A percentile compares a stretch with the other conserved stretches of the same genome.
Conservation (phyloP, 2,888 invertebrate species). For the Pomacea canaliculata region DNA sequence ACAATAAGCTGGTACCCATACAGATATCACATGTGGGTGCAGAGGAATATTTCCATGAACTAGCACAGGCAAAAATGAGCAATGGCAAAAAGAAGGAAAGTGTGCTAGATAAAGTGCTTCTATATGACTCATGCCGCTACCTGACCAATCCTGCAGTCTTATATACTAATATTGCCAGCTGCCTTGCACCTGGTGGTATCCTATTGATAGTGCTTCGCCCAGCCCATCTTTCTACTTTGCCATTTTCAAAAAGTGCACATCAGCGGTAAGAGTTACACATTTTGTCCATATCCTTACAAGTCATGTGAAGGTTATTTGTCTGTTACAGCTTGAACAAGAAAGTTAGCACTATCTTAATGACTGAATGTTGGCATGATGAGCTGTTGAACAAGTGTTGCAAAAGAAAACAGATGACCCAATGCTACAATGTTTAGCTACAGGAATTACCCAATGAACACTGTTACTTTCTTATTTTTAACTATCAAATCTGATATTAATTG, state of each 20-base stretch:
- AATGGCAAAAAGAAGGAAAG: conserved; percentile 25
- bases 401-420: too few relatives aligned
- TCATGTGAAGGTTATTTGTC: too few relatives aligned
- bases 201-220: conserved; percentile 63
- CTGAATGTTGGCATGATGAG: too few relatives aligned
- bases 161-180: conserved; percentile 57
- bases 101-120: conserved; percentile 53
- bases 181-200: conserved; percentile 51
- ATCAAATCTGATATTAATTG: too few relatives aligned
- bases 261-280: conserved; percentile 24
- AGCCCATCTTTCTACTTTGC: conserved; percentile 59
- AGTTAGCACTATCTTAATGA: too few relatives aligned
- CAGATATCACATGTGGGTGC: conserved; percentile 60
- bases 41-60: conserved; percentile 59
- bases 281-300: background rate
- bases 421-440: too few relatives aligned
- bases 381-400: too few relatives aligned
- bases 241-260: conserved; percentile 60
- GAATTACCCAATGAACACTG: too few relatives aligned
- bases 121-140: conserved; percentile 61
- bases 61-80: conserved; percentile 9
- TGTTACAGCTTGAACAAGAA: too few relatives aligned
- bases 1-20: conserved; percentile 55
- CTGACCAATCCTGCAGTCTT: conserved; percentile 55
- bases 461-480: too few relatives aligned